These are phyloP conservation scores for Acronicta leporina DNA, from an alignment of 2,888 invertebrate species.

Conservation along the genomic window DNA sequence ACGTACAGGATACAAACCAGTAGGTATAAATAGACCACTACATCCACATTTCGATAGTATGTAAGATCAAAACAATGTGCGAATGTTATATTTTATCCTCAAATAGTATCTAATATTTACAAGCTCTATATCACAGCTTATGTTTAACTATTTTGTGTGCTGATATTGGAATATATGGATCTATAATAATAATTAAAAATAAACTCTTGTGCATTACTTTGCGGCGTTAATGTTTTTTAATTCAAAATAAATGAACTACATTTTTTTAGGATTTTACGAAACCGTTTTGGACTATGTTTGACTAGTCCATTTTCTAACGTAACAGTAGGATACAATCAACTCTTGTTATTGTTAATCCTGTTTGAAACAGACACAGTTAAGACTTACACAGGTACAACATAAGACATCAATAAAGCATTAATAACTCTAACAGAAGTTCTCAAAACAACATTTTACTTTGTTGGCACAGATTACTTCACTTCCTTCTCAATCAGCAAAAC, in stretches of 20 bases:
- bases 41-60: slow-evolving; percentile 42
- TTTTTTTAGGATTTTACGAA: too few species aligned
- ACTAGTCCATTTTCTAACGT: slow-evolving; percentile 46
- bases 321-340: slow-evolving; percentile 29
- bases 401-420: slow-evolving; percentile 42
- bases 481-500: slow-evolving; percentile 29
- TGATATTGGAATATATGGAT: slow-evolving; percentile 55
- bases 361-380: slow-evolving; percentile 22
- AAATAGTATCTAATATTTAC: slow-evolving; percentile 75
- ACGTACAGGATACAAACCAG: slow-evolving; percentile 14
- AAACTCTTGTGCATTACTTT: slow-evolving; percentile 44
- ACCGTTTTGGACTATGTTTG: slow-evolving; percentile 47
- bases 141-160: slow-evolving; percentile 73
- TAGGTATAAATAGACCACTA: slow-evolving; percentile 38
- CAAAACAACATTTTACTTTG: slow-evolving; percentile 31
- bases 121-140: slow-evolving; percentile 88
- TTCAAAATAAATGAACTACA: slow-evolving; percentile 14
- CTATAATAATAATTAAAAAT: slow-evolving; percentile 28
- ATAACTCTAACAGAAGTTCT: slow-evolving; percentile 45
- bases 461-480: slow-evolving; percentile 41
- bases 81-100: slow-evolving; percentile 52
- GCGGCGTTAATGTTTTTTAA: slow-evolving; percentile 19
- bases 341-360: slow-evolving; percentile 32
- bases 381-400: slow-evolving; percentile 38
- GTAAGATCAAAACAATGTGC: slow-evolving; percentile 48